Evolutionary conservation across 2,113 vertebrate genomes (phyloP).

Genomic region (Saccopteryx leptura): DNA sequence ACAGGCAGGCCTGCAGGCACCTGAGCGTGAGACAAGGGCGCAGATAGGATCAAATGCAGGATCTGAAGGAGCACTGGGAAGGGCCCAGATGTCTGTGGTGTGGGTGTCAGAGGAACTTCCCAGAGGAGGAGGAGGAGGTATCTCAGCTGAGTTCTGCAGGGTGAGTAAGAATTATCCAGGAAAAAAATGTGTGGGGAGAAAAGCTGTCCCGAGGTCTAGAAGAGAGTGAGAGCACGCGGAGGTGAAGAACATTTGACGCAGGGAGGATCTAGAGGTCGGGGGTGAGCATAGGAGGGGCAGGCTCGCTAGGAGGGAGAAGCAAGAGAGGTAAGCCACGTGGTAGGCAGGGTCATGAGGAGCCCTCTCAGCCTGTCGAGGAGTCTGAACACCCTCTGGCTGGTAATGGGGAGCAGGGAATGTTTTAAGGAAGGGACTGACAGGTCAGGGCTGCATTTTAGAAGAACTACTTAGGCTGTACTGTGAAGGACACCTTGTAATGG

Average conservation of each 20-base stretch:
- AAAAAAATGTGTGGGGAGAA: background rate
- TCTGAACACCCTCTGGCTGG: background rate
- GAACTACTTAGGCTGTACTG: background rate
- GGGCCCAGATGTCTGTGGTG: background rate
- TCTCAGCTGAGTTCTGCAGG: background rate
- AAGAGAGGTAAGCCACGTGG: rapidly evolving
- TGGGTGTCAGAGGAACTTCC: background rate
- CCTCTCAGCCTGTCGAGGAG: background rate
- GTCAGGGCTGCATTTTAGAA: background rate
- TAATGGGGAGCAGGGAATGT: background rate
- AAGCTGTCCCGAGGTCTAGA: background rate
- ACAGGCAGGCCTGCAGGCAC: background rate
- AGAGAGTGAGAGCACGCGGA: background rate
- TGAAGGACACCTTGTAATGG: background rate
- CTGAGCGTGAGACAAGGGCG: background rate
- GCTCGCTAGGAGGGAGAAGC: background rate
- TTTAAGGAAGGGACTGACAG: background rate
- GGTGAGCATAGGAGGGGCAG: background rate
- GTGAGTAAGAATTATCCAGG: background rate
- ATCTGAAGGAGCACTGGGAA: background rate
- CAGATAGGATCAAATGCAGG: background rate
- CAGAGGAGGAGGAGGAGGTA: background rate
- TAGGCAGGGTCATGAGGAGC: rapidly evolving
- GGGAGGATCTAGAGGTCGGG: background rate
- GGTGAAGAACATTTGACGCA: background rate